Conservation (phyloP, 2,113 vertebrate species). For the Cromileptes altivelis region DNA sequence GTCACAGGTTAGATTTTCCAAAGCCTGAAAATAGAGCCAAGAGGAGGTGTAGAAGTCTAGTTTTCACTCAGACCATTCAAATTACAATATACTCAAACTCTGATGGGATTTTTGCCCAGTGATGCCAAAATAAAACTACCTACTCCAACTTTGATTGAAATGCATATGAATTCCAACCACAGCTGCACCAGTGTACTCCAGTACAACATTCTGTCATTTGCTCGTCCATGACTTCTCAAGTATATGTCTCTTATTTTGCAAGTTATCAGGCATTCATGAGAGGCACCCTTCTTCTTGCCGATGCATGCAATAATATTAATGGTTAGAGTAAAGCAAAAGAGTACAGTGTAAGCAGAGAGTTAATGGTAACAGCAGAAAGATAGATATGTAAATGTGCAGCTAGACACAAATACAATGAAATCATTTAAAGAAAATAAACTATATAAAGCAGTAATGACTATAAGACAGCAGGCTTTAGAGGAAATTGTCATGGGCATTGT, state of each 20-base stretch:
- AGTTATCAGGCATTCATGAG: background rate
- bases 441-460: background rate
- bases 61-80: too few relatives aligned
- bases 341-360: background rate
- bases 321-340: background rate
- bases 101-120: too few relatives aligned
- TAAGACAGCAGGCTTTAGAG: background rate
- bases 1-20: too few relatives aligned
- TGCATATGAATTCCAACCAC: background rate
- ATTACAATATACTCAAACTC: too few relatives aligned
- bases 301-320: background rate
- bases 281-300: background rate
- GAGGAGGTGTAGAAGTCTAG: too few relatives aligned
- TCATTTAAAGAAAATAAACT: background rate
- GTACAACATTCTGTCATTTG: background rate
- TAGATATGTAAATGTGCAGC: background rate
- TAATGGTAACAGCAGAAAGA: background rate
- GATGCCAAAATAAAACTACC: too few relatives aligned
- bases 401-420: background rate
- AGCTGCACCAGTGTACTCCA: background rate
- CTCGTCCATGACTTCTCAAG: background rate
- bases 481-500: constrained; percentile 34
- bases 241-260: background rate
- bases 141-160: background rate
- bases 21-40: too few relatives aligned